Base-by-base conservation (phyloP, 1,140 invertebrate genomes). In the Drosophila jambulina region DNA sequence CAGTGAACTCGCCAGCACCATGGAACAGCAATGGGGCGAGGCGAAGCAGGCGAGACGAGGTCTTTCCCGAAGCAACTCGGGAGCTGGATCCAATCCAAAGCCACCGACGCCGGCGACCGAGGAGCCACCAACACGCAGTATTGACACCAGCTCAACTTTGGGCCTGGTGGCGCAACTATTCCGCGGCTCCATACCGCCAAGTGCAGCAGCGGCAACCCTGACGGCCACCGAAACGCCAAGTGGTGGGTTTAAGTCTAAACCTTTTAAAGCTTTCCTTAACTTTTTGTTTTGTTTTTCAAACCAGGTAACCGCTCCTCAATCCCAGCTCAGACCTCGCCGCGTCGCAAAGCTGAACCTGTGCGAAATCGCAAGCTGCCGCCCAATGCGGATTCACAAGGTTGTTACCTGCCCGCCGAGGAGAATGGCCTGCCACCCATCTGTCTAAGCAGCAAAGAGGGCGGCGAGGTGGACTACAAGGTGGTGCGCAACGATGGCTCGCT, bases 1-100 rank as follows among this genome's bases (percentile, higher is more conserved):
- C 68, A 97, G 97, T 88, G 97, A 98, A 93, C 94, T 98, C 74
- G 97, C 97, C 62, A 97, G 97, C 91, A 90, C 91, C 58, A 91
- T 92, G 80, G 90, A 91, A 54, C 86, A 91, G 65, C 91, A 87
- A 21, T 92, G 91, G 82, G 77, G 80, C 29, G 87, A 92, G 36
- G 75, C 88, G 3, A 92, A 92, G 58, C 91, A 92, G 43, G 78
- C 91, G 12, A 59, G 91, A 27, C 65, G 91, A 7, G 80, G 79
- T 10, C 15, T 85, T 0, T 76, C 78, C n/a, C 71, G 84, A 3
- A 91, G 61, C 49, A 75, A 68, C 25, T 77, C 69, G 23, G 67
- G 65, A 8, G 64, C 54, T 3, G 61, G 40, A 15, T 9, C 60
- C n/a, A 56, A 21, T 15, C 91, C 88, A 19, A 92, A 92, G 46